Evolutionary conservation across 2,888 invertebrate genomes (phyloP).

Genomic region (Oscheius sp.): DNA sequence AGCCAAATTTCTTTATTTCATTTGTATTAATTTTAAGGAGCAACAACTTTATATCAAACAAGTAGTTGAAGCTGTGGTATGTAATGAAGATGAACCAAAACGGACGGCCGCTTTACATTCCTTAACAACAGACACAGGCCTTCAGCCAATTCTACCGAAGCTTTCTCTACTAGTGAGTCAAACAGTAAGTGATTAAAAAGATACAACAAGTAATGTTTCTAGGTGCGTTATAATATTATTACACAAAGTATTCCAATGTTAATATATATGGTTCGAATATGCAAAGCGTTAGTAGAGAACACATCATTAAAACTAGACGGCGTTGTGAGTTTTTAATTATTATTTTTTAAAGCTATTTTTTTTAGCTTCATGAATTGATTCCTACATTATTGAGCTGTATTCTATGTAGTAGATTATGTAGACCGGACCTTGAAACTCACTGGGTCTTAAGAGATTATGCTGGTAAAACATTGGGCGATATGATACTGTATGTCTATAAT

Average conservation of each 20-base stretch:
- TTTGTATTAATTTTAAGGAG: constrained; percentile 34
- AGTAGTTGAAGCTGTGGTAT: constrained; percentile 51
- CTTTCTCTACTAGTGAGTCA: constrained; percentile 18
- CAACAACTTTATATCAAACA: constrained; percentile 54
- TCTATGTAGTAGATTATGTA: constrained; percentile 44
- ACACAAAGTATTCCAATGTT: constrained; percentile 49
- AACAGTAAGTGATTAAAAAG: constrained; percentile 7
- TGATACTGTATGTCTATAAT: constrained; percentile 35
- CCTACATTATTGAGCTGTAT: constrained; percentile 52
- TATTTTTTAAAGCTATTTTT: background rate
- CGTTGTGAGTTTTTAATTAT: constrained; percentile 33
- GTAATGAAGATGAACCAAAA: constrained; percentile 41
- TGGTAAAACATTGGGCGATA: constrained; percentile 40
- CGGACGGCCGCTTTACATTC: constrained; percentile 45
- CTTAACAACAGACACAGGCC: constrained; percentile 49
- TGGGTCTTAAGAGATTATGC: constrained; percentile 56
- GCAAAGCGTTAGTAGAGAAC: constrained; percentile 41
- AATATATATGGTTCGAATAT: constrained; percentile 50
- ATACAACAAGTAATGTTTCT: background rate
- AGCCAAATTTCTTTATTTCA: background rate
- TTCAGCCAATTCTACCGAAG: constrained; percentile 38
- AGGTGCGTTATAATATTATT: constrained; percentile 28
- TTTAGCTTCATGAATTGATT: constrained; percentile 53
- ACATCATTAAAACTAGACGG: constrained; percentile 41
- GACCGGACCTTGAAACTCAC: constrained; percentile 51